These are phyloP conservation scores for Ptilonorhynchus violaceus DNA, from an alignment of 2,113 vertebrate species.

Conservation along the genomic window DNA sequence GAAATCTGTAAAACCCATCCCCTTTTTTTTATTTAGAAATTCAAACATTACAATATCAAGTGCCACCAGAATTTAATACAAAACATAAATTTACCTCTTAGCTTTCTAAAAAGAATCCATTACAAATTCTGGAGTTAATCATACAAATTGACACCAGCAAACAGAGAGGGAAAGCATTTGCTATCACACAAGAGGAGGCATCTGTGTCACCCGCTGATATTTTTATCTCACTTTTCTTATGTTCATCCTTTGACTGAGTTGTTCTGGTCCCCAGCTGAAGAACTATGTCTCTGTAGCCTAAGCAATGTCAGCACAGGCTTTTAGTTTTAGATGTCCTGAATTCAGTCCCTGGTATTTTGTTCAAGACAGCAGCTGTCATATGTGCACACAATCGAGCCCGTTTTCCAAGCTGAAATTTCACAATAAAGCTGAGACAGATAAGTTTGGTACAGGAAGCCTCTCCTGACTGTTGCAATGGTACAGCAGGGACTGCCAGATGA, in stretches of 20 bases:
- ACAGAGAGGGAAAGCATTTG: background rate
- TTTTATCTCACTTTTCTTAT: background rate
- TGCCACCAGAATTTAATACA: background rate
- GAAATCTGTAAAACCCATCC: background rate
- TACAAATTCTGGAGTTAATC: background rate
- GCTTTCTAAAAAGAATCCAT: background rate
- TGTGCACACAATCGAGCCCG: background rate
- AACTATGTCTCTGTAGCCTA: background rate
- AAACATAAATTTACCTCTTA: background rate
- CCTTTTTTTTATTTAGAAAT: background rate
- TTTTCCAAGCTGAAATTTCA: background rate
- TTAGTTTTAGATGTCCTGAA: background rate
- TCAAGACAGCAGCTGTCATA: background rate
- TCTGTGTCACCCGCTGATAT: background rate
- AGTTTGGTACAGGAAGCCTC: background rate
- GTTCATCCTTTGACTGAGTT: background rate
- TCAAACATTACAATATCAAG: background rate
- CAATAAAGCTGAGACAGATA: background rate
- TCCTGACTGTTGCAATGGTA: background rate
- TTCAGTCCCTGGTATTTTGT: background rate
- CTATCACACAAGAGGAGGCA: background rate
- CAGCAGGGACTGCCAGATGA: background rate
- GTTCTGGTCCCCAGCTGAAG: background rate
- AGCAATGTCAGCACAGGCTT: background rate
- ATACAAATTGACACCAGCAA: background rate